Percentiles rank a stretch among this genome's conserved stretches.
phyloP scores from a whole-genome alignment of 1,140 invertebrate species.

The Macrocentrus cingulum region DNA sequence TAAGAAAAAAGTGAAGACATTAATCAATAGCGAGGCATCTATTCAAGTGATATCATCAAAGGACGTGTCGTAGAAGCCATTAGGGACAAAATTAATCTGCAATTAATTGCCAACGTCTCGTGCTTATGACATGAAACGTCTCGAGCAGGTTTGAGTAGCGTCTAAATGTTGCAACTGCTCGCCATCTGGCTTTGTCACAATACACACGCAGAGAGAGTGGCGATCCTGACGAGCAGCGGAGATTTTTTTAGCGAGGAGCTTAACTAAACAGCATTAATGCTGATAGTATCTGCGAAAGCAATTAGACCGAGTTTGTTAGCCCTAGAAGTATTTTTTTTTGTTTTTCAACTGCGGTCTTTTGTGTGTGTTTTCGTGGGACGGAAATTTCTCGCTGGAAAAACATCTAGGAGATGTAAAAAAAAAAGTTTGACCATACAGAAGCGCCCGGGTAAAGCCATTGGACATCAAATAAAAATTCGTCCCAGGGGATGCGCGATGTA shows the following conservation, averaged over 20 bases:
- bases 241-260: too few species aligned
- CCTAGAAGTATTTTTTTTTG: background rate
- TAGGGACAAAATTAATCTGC: background rate
- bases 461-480: constrained; percentile 23
- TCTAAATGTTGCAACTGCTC: constrained; percentile 17
- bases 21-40: too few species aligned
- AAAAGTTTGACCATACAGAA: background rate
- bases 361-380: too few species aligned
- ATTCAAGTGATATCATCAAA: too few species aligned
- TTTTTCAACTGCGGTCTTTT: too few species aligned
- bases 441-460: background rate
- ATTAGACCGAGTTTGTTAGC: too few species aligned
- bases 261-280: too few species aligned
- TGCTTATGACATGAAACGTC: constrained; percentile 36
- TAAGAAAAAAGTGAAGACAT: too few species aligned
- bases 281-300: too few species aligned
- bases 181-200: constrained; percentile 26
- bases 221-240: too few species aligned
- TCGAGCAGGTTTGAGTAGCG: constrained; percentile 21
- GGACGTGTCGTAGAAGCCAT: background rate
- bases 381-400: too few species aligned
- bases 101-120: constrained; percentile 25
- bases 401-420: constrained; percentile 1
- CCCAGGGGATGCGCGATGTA: background rate
- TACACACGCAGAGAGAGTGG: constrained; percentile 5